These are phyloP conservation scores for Palythoa grandis DNA, from an alignment of 92 coral and sea anemone species.

Conservation along the genomic window DNA sequence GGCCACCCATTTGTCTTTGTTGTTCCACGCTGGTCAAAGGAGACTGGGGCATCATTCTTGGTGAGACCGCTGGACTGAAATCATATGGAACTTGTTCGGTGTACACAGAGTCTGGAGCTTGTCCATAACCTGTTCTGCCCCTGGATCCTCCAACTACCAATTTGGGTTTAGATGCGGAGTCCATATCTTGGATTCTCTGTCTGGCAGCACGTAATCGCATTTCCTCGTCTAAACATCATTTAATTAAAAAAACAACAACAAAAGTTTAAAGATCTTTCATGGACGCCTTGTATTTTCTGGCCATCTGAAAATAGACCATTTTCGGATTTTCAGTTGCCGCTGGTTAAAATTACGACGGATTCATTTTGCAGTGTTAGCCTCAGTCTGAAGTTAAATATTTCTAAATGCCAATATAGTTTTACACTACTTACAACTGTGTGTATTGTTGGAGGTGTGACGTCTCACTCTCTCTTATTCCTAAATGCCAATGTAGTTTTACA, in stretches of 20 bases:
- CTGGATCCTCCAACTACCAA: conserved; percentile 83
- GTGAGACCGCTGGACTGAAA: conserved; percentile 62
- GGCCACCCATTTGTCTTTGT: conserved; percentile 65
- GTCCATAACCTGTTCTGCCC: conserved; percentile 88
- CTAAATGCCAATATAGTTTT: too few relatives aligned
- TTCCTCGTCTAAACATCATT: conserved; percentile 72
- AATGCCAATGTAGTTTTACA: too few relatives aligned
- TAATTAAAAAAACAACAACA: not conserved
- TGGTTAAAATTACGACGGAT: too few relatives aligned
- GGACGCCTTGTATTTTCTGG: too few relatives aligned
- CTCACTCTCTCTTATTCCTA: too few relatives aligned
- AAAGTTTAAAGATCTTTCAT: not conserved
- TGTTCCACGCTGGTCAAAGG: conserved; percentile 58
- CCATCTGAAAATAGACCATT: too few relatives aligned
- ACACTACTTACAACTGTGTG: too few relatives aligned
- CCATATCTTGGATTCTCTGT: conserved; percentile 75
- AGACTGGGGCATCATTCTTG: conserved; percentile 74
- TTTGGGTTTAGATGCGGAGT: conserved; percentile 64
- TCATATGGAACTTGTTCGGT: conserved; percentile 68
- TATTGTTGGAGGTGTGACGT: too few relatives aligned
- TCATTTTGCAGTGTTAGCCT: too few relatives aligned
- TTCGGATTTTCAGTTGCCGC: too few relatives aligned
- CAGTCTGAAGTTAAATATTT: too few relatives aligned
- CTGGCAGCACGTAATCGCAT: conserved; percentile 74
- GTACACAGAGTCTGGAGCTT: conserved; percentile 79